Base-by-base conservation (phyloP, 2,113 vertebrate species). In the Cottus gobio region DNA sequence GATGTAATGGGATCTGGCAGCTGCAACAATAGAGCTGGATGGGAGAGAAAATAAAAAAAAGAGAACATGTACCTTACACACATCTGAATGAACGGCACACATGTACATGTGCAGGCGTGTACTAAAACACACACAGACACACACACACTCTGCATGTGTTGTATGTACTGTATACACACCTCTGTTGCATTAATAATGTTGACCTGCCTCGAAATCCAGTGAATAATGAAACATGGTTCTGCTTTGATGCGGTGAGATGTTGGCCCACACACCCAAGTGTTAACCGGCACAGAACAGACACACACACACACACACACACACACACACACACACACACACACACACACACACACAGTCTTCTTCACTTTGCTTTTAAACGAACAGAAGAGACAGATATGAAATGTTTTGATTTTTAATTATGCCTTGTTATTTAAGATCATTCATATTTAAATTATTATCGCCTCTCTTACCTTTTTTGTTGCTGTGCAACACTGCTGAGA, bases 131-230 rank as follows among this genome's bases (percentile, higher is more conserved):
- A 20, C 50, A 13, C 60, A 60, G 9, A 63, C 61, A 63, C 50
- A 16, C 34, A 28, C 56, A 7, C 36, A 24, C 34, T n/a, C 57
- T 56, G 3, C 10, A 50, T 71, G 36, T 56, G 36, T 8, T 39
- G 37, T 42, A 3, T 42, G 39, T 34, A 34, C 52, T 68, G 70
- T 30, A 44, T 75, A 56, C 16, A 56, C 52, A 68, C 36, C 48
- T 54, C 54, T 83, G 30, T 58, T 90, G 79, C 80, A 82, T 83
- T 88, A 83, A 67, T 86, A 68, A 90, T 73, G 58, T 61, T 66
- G 70, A 64, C 65, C 76, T 52, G 44, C 69, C 75, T 82, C 52
- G 44, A 42, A 13, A 56, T 61, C 37, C 76, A 48, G 39, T 87
- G 64, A 87, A 88, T 85, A 77, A 86, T 84, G 76, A 88, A 87